Evolutionary conservation across 2,888 invertebrate species (phyloP).

Genomic region (Brenthis ino): DNA sequence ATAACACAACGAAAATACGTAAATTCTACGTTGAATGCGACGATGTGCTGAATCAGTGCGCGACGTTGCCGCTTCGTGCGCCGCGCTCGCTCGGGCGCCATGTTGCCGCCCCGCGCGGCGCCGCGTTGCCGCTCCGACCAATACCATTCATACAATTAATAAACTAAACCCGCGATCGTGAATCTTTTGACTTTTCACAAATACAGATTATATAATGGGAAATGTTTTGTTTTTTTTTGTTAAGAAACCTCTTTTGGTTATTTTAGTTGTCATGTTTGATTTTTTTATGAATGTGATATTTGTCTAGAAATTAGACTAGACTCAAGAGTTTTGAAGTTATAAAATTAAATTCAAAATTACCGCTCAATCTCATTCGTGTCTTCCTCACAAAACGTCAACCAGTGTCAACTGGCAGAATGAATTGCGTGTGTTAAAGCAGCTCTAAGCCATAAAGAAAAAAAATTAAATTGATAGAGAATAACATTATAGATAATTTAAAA

Average conservation of each 20-base stretch:
- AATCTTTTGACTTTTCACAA: constrained; percentile 12
- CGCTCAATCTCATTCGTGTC: too few relatives aligned
- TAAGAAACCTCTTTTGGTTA: background rate
- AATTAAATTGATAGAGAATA: too few relatives aligned
- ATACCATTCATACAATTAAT: constrained; percentile 40
- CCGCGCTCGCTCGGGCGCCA: constrained; percentile 55
- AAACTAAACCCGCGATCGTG: constrained; percentile 22
- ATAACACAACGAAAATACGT: constrained; percentile 21
- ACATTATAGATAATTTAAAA: too few relatives aligned
- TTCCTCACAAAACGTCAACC: too few relatives aligned
- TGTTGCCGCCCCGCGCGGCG: constrained; percentile 65
- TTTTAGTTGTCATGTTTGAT: too few relatives aligned
- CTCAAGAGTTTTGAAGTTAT: too few relatives aligned
- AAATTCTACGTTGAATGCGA: constrained; percentile 53
- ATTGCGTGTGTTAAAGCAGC: too few relatives aligned
- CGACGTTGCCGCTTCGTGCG: constrained; percentile 65
- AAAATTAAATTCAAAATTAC: too few relatives aligned
- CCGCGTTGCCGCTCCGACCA: constrained; percentile 41
- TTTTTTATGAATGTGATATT: too few relatives aligned
- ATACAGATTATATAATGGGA: constrained; percentile 12
- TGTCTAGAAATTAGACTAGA: too few relatives aligned
- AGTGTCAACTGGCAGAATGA: too few relatives aligned
- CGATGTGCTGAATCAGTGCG: constrained; percentile 72
- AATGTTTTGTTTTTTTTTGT: constrained; percentile 9
- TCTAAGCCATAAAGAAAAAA: too few relatives aligned